A percentile compares a stretch with the other conserved stretches of the same genome.
Conservation (phyloP, 1,140 invertebrate genomes). For the Drosophila pachea region DNA sequence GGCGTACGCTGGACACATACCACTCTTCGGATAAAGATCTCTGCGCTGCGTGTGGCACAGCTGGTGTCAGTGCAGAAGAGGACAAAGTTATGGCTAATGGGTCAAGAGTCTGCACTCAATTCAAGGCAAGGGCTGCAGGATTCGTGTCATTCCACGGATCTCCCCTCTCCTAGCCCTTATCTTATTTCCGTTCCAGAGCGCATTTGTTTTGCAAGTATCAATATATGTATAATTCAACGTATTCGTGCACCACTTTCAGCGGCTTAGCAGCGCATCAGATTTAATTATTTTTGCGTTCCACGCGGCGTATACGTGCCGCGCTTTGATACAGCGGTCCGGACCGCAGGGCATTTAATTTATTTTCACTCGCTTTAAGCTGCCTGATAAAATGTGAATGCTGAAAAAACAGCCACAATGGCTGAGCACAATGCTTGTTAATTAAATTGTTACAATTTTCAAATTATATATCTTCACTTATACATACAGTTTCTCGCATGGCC, state of each 20-base stretch:
- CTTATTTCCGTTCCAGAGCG: too few relatives aligned
- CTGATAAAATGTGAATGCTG: slow-evolving; percentile 23
- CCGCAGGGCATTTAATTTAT: background rate
- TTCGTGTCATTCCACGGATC: background rate
- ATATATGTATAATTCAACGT: background rate
- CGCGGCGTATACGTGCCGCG: slow-evolving; percentile 28
- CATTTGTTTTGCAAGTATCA: background rate
- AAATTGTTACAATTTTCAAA: slow-evolving; percentile 16
- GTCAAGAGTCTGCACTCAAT: slow-evolving; percentile 4
- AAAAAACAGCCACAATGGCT: slow-evolving; percentile 19
- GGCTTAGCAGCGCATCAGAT: slow-evolving; percentile 19
- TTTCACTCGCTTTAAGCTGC: slow-evolving; percentile 20
- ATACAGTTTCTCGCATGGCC: slow-evolving; percentile 3
- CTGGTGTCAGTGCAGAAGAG: slow-evolving; percentile 13
- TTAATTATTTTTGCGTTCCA: slow-evolving; percentile 25
- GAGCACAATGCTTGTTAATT: slow-evolving; percentile 26
- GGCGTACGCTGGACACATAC: background rate
- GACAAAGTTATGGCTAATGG: slow-evolving; percentile 19
- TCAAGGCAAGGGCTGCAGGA: background rate
- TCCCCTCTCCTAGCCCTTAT: too few relatives aligned
- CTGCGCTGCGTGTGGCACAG: slow-evolving; percentile 7
- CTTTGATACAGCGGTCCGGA: slow-evolving; percentile 7
- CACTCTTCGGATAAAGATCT: background rate
- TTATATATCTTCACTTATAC: background rate
- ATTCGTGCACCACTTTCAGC: background rate